phyloP scores from a whole-genome alignment of 2,888 invertebrate species.

The Tetranychus truncatus region DNA sequence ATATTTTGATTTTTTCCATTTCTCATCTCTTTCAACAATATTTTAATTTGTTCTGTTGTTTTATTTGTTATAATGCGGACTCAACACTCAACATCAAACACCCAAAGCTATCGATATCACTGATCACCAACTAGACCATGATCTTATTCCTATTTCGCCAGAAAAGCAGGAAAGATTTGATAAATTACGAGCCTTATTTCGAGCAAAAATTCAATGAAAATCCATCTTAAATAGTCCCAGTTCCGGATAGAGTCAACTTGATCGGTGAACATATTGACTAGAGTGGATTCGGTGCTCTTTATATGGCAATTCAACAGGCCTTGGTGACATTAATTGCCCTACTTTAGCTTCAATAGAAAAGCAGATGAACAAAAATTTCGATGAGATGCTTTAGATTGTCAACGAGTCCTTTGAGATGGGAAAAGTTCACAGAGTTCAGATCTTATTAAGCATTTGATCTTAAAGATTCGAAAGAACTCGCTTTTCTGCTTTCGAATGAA shows the following conservation, averaged over 20 bases:
- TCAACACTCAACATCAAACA: too few species aligned
- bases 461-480: neutral
- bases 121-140: too few species aligned
- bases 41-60: too few species aligned
- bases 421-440: neutral
- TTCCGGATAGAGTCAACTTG: conserved; percentile 62
- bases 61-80: too few species aligned
- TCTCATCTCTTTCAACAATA: too few species aligned
- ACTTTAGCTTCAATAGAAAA: neutral
- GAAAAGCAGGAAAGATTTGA: neutral
- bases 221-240: conserved; percentile 32
- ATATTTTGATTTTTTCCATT: too few species aligned
- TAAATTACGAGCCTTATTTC: neutral
- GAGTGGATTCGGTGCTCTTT: conserved; percentile 73
- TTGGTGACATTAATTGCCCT: neutral
- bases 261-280: conserved; percentile 94
- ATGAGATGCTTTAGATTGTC: neutral
- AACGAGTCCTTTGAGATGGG: neutral
- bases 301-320: conserved; percentile 88
- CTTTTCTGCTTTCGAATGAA: neutral
- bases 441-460: neutral
- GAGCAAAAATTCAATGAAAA: neutral
- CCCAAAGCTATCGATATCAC: too few species aligned
- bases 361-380: neutral
- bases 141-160: neutral